These are phyloP conservation scores for Anthopleura xanthogrammica DNA, from an alignment of 92 coral and sea anemone genomes.

Conservation along the genomic window DNA sequence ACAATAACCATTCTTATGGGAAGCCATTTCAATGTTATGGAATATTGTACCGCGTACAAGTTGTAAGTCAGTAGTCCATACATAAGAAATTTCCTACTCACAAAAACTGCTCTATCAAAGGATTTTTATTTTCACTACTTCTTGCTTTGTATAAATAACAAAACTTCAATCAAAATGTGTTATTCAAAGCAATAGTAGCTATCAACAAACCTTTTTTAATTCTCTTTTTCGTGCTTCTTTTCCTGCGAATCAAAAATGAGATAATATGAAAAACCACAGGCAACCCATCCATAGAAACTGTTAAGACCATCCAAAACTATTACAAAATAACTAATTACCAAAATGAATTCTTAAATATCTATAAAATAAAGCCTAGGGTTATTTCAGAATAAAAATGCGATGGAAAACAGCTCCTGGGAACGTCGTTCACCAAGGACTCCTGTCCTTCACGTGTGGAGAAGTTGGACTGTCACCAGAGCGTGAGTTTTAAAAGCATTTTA, in stretches of 20 bases:
- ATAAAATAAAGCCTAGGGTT: neutral
- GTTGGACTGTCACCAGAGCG: neutral
- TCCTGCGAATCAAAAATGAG: conserved; percentile 42
- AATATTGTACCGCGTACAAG: too few species aligned
- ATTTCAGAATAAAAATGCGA: neutral
- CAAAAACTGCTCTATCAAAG: too few species aligned
- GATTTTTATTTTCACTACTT: too few species aligned
- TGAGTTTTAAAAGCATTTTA: neutral
- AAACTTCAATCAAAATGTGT: too few species aligned
- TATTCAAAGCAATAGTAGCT: too few species aligned
- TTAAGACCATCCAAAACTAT: neutral
- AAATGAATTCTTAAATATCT: neutral
- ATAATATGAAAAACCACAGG: neutral
- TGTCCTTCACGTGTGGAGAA: neutral
- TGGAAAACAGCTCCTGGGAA: neutral
- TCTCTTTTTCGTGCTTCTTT: conserved; percentile 96
- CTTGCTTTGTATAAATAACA: too few species aligned
- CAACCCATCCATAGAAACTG: conserved; percentile 12
- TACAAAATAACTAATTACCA: neutral
- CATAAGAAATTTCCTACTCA: too few species aligned
- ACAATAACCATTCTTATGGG: too few species aligned
- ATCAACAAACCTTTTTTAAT: conserved; percentile 76
- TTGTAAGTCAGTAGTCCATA: too few species aligned
- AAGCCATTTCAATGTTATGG: too few species aligned
- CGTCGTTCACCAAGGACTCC: neutral